Evolutionary conservation across 2,888 invertebrate genomes (phyloP), one percentile per base, ranked within the genome.

Genomic region (Drosophila mayaguana): DNA sequence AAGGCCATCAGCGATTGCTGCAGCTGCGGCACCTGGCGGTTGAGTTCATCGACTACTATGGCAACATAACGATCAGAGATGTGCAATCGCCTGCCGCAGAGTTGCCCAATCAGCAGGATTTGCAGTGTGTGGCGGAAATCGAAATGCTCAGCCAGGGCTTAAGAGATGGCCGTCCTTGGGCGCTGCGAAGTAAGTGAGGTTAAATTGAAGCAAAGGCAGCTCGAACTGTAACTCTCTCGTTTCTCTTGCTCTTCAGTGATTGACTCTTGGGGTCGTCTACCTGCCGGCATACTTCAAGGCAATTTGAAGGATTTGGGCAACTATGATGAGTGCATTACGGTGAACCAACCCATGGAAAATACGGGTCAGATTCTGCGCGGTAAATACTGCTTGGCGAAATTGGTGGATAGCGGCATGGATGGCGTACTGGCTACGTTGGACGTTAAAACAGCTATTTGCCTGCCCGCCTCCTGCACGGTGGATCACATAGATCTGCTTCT

Each of bases 261-360:
- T 1, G 93, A 93, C 82, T 89, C 93, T 2, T 92, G 92, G 80
- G 92, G 93, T n/a, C 91, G 92, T 63, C 40, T 92, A 8, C 93
- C 93, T n/a, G 68, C 93, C 2, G 93, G 93, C 18, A 18, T 93
- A 4, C 70, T 93, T 0, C 76, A 73, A 40, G 93, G 93, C 11
- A 90, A 93, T 60, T 65, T 90, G 3, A 79, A 81, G 53, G 92
- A 92, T 59, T 72, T 93, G 34, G 93, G 93, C 8, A 91, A 92
- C 72, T 93, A 84, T 56, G 93, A 93, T 64, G 91, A 93, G 76
- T 93, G 93, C 64, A 51, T 93, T 8, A 6, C 63, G 2, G 36
- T 75, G 11, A 43, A 75, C 2, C 63, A 72, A 0, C 14, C 8
- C 1, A 22, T 69, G 25, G 12, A 46, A 16, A 7, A 8, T 18